Conservation (phyloP, 1,140 invertebrate genomes). For the Eriosoma lanigerum region DNA sequence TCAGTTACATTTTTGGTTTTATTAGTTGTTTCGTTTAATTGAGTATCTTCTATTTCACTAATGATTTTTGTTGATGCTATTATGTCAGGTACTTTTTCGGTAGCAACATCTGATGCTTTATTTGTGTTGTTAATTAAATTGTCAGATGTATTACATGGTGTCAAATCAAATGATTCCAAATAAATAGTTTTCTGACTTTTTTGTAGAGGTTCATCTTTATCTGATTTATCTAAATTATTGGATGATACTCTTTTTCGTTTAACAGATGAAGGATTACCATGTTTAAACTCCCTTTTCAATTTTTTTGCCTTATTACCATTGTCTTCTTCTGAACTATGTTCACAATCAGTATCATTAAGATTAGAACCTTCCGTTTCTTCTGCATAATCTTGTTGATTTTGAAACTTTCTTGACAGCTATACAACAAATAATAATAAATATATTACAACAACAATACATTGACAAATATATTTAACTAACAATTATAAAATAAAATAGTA, state of each 20-base stretch:
- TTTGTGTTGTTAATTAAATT: background rate
- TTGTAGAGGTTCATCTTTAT: background rate
- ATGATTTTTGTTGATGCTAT: background rate
- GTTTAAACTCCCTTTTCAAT: background rate
- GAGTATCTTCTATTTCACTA: background rate
- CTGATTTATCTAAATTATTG: background rate
- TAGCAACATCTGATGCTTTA: background rate
- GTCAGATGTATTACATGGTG: background rate
- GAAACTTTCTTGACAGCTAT: slow-evolving; percentile 11
- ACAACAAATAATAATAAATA: no score
- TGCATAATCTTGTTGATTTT: slow-evolving; percentile 11
- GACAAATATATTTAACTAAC: no score
- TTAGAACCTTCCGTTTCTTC: slow-evolving; percentile 25
- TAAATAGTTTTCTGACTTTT: slow-evolving; percentile 12
- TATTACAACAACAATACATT: no score
- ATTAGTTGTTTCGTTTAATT: background rate
- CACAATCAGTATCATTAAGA: slow-evolving; percentile 32
- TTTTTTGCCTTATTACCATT: background rate
- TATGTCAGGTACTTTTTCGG: background rate
- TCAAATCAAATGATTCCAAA: slow-evolving; percentile 20
- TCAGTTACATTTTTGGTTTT: background rate
- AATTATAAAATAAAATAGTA: no score
- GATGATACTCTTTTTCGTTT: background rate
- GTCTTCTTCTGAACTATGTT: slow-evolving; percentile 3
- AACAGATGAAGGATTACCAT: background rate